Evolutionary conservation across 2,797 vertebrate species (phyloP), one percentile per base, ranked within the genome.

Genomic region (Tapera naevia): DNA sequence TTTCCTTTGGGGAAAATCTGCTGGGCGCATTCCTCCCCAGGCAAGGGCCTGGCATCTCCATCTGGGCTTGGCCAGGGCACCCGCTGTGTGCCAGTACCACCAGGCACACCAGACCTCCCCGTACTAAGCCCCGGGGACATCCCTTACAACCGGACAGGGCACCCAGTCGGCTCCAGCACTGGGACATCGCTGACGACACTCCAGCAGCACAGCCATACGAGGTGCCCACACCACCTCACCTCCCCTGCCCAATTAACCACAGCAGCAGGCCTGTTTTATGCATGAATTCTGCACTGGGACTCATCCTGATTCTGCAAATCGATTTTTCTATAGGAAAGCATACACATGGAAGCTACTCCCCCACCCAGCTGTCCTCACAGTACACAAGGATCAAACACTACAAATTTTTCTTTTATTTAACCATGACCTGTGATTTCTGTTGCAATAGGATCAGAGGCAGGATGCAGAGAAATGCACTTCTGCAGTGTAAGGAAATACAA

Each of bases 1-100:
- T 96, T 97, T 95, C 96, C 96, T 97, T 79, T 62, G 88, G 91
- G 89, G 78, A 27, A 91, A 93, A 73, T 91, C 94, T 95, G 88
- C 70, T 95, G 66, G 78, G 93, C 27, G 13, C 92, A 89, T 95
- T 97, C 90, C 87, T 91, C 72, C 74, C 58, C 72, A 41, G 58
- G 16, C 58, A 3, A 73, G 79, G 75, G 82, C 73, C 4, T 4
- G 79, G 87, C 72, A 87, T 74, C 75, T 16, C 83, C 71, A 35
- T 79, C 50, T 57, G 25, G 85, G 57, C 93, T 86, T 33, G 53
- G 41, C 37, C 1, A 1, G 51, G 35, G 64, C 39, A 33, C 62
- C 27, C 14, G 39, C 39, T 14, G 14, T 41, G 39, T 41, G 14
- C 39, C 23, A 0, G 0, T 9, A 17, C 12, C 32, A 13, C 46